These are phyloP conservation scores for Tachina grossa DNA, from an alignment of 2,888 invertebrate genomes.

Conservation along the genomic window DNA sequence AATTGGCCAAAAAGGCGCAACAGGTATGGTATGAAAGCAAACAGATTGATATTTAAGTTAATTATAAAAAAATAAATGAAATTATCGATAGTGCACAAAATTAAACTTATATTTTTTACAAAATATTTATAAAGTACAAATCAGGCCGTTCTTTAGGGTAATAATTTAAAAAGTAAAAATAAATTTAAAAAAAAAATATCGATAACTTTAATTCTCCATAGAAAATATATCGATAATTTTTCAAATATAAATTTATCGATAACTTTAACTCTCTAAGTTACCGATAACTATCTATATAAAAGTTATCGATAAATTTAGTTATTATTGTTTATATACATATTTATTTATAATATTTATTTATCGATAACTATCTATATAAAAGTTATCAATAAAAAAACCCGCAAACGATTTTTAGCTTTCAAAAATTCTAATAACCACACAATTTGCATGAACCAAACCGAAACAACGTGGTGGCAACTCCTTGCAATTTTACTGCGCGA, in stretches of 20 bases:
- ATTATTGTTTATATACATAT: not conserved
- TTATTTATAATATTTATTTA: no score
- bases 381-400: not conserved
- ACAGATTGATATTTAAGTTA: not conserved
- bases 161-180: not conserved
- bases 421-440: no score
- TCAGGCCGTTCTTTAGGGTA: no score
- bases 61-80: conserved; percentile 1
- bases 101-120: no score
- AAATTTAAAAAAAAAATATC: not conserved
- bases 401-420: no score
- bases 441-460: no score
- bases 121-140: no score
- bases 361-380: not conserved
- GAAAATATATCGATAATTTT: conserved; percentile 2
- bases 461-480: no score
- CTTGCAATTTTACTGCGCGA: no score
- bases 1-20: conserved; percentile 92
- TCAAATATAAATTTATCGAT: conserved; percentile 10
- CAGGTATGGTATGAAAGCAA: conserved; percentile 85
- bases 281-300: not conserved
- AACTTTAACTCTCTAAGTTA: not conserved
- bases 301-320: conserved; percentile 1
- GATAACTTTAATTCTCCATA: not conserved
- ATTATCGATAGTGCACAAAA: not conserved